Conservation (phyloP, 2,888 invertebrate species). For the Candidula unifasciata region DNA sequence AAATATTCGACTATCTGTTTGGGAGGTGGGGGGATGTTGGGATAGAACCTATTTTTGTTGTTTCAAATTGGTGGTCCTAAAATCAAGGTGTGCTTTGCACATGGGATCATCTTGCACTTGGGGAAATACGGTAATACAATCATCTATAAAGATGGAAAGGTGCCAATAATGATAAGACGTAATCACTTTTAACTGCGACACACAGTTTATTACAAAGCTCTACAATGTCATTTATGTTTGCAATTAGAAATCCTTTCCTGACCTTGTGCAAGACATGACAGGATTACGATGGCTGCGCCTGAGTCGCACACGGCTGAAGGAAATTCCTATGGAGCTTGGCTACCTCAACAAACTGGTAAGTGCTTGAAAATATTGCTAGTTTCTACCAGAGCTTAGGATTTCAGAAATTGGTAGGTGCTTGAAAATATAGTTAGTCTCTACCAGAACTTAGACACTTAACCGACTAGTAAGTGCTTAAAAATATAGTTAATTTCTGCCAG, state of each 20-base stretch:
- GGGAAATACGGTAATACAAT: too few species aligned
- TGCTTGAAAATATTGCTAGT: conserved; percentile 72
- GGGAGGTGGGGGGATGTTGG: too few species aligned
- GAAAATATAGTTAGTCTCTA: neutral
- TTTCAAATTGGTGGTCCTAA: too few species aligned
- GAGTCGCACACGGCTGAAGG: conserved; percentile 90
- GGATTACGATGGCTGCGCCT: conserved; percentile 98
- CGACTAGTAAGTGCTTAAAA: conserved; percentile 84
- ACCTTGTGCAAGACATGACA: conserved; percentile 91
- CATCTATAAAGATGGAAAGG: too few species aligned
- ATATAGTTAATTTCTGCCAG: conserved; percentile 82
- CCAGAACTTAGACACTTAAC: conserved; percentile 43
- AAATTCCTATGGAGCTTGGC: conserved; percentile 89
- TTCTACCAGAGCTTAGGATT: conserved; percentile 90
- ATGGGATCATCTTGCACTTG: too few species aligned
- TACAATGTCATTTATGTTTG: conserved; percentile 20
- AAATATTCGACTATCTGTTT: too few species aligned
- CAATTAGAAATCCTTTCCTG: conserved; percentile 70
- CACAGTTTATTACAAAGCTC: too few species aligned
- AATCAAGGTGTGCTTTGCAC: too few species aligned
- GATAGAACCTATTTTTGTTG: too few species aligned
- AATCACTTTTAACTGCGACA: too few species aligned
- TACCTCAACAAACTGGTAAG: conserved; percentile 92
- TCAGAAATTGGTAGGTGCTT: conserved; percentile 88
- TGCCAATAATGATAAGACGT: too few species aligned